Base-by-base conservation (phyloP, 2,888 invertebrate genomes). In the Lasioglossum malachurum region DNA sequence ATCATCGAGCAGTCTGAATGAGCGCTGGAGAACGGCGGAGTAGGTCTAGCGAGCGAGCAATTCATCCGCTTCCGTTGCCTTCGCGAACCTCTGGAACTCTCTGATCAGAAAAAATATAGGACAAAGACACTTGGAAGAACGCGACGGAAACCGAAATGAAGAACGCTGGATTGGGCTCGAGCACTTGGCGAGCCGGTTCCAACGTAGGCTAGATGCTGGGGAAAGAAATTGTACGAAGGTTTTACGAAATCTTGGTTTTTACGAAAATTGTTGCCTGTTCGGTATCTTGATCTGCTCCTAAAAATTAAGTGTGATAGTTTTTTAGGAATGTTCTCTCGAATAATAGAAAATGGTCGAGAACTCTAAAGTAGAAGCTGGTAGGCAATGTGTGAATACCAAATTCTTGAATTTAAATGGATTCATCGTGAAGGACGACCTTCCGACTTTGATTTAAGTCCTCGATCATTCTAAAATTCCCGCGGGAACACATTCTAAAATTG, bases 1-100 rank as follows among this genome's bases (percentile, higher is more conserved):
- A 64, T 64, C 78, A n/a, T 78, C 53, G 12, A 27, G 35, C 38
- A 46, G 31, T 64, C 64, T 84, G 74, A 78, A 84, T 75, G 82
- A 57, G 76, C 76, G 41, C n/a, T n/a, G n/a, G 46, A 38, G 75
- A 76, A n/a, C 53, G 31, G 46, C 10, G 19, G n/a, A 60, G 31
- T 31, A 46, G 19, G 35, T 46, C 49, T 77, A 31, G 76, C 38
- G n/a, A 60, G 12, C n/a, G 46, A 67, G 67, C 53, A 46, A 46
- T 71, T 78, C 57, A 12, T 78, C 72, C 78, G 78, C 78, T n/a
- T 23, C 16, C 60, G 72, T 31, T 27, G 35, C 64, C 60, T 53
- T 46, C 60, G 57, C 41, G n/a, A 10, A 27, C 53, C 53, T 53
- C 16, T 64, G 16, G 31, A 31, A 31, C 60, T 31, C 60, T 64